Conservation (phyloP, 1,140 invertebrate genomes). For the Bombus cullumanus region DNA sequence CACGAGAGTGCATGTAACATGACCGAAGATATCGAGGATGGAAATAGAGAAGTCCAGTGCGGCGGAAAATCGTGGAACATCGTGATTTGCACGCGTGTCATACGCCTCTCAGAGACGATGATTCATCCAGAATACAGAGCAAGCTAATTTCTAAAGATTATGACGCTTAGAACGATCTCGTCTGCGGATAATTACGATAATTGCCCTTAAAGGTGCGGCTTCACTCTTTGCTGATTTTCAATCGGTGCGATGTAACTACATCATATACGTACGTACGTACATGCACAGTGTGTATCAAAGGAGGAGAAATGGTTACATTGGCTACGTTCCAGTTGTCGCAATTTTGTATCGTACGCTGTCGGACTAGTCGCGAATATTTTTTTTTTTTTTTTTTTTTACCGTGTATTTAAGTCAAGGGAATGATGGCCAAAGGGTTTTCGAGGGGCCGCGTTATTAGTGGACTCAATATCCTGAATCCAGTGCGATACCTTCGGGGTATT, state of each 20-base stretch:
- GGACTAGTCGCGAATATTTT: neutral
- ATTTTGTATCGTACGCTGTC: slow-evolving; percentile 3
- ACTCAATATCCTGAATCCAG: slow-evolving; percentile 68
- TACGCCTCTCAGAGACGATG: slow-evolving; percentile 50
- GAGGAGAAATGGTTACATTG: neutral
- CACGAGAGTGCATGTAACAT: slow-evolving; percentile 26
- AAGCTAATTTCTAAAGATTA: slow-evolving; percentile 49
- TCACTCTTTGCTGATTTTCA: neutral
- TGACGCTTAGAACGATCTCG: neutral
- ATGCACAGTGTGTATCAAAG: neutral
- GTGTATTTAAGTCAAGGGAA: slow-evolving; percentile 7
- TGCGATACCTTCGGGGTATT: slow-evolving; percentile 54
- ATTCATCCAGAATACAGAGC: slow-evolving; percentile 40
- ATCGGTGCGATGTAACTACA: neutral
- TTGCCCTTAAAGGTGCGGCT: neutral
- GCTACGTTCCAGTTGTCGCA: slow-evolving; percentile 6
- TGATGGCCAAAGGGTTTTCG: slow-evolving; percentile 50
- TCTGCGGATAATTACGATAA: slow-evolving; percentile 34
- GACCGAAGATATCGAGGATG: neutral
- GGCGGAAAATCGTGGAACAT: slow-evolving; percentile 68
- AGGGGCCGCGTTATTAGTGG: slow-evolving; percentile 60
- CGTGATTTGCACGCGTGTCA: slow-evolving; percentile 61
- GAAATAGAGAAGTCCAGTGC: slow-evolving; percentile 33
- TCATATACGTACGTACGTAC: neutral
- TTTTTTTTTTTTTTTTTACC: neutral